Base-by-base conservation (phyloP, 2,113 vertebrate genomes). In the Dipodomys ordii region DNA sequence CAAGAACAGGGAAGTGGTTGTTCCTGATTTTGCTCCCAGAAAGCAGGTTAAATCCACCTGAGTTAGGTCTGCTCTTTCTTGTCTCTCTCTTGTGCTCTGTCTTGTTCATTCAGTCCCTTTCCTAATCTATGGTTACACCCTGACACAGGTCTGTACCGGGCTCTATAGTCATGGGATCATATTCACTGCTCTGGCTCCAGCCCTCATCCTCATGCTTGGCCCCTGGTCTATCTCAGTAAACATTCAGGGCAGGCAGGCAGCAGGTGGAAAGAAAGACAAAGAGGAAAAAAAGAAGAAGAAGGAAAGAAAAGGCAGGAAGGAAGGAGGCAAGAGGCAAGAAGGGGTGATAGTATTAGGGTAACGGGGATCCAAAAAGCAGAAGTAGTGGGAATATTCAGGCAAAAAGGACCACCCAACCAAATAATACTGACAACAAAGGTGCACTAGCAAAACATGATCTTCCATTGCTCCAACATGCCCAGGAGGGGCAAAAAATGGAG, bases 381-480 rank as follows among this genome's bases (percentile, higher is more conserved):
- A 16, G 57, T 0, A 15, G 64, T 0, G 15, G 19, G 20, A 28
- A 44, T 64, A 84, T 0, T 12, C 6, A 57, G 57, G n/a, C 12
- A 53, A n/a, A 77, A 64, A 44, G 23, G n/a, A 81, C 22, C 60
- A 11, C 35, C 49, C 10, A 6, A 15, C 16, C 39, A 9, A 80
- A 74, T n/a, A 25, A 3, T 13, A 68, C 74, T 19, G 2, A 49
- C 4, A 2, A 76, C 30, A 81, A 16, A 83, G 35, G 23, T 44
- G 27, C 11, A 0, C 27, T 0, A 8, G 30, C 53, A 57, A 12
- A 73, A 27, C 46, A 23, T 10, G 83, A 64, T 32, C 46, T 57
- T 2, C 22, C 39, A 11, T 65, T 69, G 72, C 72, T 68, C 3
- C 46, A 60, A 44, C 68, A 46, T 46, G 44, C 16, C 53, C 2